Percentiles rank a stretch among this genome's conserved stretches.
These are phyloP conservation scores for Sitodiplosis mosellana DNA, from an alignment of 1,140 invertebrate species.

Conservation along the genomic window DNA sequence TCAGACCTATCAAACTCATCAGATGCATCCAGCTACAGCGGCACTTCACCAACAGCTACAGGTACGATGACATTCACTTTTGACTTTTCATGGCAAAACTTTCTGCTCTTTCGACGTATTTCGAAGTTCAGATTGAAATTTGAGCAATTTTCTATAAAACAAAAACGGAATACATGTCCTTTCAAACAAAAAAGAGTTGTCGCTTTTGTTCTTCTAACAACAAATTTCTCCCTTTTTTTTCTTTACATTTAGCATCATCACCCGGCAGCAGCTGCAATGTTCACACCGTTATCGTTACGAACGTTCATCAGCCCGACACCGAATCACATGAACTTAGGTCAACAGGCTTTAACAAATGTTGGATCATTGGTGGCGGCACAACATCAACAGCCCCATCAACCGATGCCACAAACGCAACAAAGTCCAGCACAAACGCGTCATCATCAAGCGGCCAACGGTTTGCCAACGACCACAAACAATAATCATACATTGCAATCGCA, in stretches of 20 bases:
- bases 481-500: neutral
- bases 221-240: neutral
- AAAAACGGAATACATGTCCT: too few relatives aligned
- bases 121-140: too few relatives aligned
- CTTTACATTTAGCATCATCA: constrained; percentile 2
- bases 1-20: constrained; percentile 1
- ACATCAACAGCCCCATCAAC: neutral
- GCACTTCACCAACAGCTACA: constrained; percentile 2
- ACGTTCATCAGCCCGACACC: constrained; percentile 6
- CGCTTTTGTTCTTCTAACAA: too few relatives aligned
- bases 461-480: neutral
- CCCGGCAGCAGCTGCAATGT: constrained; percentile 8
- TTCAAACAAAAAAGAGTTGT: too few relatives aligned
- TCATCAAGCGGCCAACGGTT: neutral
- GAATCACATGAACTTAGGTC: constrained; percentile 4
- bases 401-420: neutral
- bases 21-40: constrained; percentile 2
- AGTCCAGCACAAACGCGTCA: neutral
- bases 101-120: too few relatives aligned
- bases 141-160: neutral
- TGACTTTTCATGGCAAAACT: too few relatives aligned
- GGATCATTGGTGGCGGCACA: neutral
- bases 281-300: constrained; percentile 7
- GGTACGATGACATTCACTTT: too few relatives aligned
- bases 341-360: neutral